Evolutionary conservation across 2,797 vertebrate genomes (phyloP), one percentile per base, ranked within the genome.

Genomic region (Jordanella pulchra): DNA sequence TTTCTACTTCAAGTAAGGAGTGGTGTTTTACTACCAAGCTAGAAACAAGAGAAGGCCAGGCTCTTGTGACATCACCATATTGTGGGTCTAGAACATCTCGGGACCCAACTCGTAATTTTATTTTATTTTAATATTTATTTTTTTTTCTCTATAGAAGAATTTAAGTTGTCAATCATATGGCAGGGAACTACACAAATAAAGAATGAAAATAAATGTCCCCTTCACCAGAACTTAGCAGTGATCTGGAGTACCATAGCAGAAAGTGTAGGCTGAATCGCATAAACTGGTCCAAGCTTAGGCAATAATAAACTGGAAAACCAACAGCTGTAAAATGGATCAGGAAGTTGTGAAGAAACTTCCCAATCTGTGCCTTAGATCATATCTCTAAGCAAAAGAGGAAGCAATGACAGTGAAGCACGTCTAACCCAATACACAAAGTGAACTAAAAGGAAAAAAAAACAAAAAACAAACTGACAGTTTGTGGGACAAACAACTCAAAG

Each of bases 391-490:
- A 79, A 78, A 74, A 60, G 51, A 79, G 77, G 65, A 87, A 77
- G 72, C 63, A 71, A 74, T 76, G 84, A 86, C 82, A 87, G 75
- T 84, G 23, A 72, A 89, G 79, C 76, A 73, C 35, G 65, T 84
- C 75, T 89, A 91, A 90, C 88, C 86, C 89, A 91, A 88, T n/a
- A 93, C 92, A 89, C 87, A 81, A 90, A 89, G 77, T 86, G 78
- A 89, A 88, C 79, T 90, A 78, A 91, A 80, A 88, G 85, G 82
- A 67, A 89, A 81, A 73, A 76, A 79, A n/a, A n/a, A n/a, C n/a
- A n/a, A n/a, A n/a, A n/a, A n/a, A n/a, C n/a, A n/a, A 75, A 81
- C 69, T 81, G 83, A 85, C 80, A 17, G 47, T 66, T 79, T 51
- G 32, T 75, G 84, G 71, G 71, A 70, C 71, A 81, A 67, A 69